Evolutionary conservation across 2,888 invertebrate genomes (phyloP), one percentile per base, ranked within the genome.

Genomic region (Laspeyria flexula): DNA sequence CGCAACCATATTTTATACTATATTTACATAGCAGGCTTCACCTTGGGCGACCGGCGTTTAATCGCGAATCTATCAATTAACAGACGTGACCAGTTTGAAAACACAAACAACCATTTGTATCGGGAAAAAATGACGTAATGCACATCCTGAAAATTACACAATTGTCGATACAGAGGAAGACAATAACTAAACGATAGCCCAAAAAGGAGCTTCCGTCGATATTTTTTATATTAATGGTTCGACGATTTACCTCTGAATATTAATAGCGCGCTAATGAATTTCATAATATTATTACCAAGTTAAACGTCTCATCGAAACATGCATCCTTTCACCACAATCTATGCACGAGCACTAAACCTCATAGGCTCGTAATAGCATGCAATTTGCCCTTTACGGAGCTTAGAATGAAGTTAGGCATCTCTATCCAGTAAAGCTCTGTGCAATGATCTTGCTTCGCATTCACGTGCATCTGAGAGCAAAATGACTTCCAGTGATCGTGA

Each of bases 11-110:
- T 1, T 7, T 25, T 53, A 44, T 60, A 48, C 37, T 58, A 54
- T 70, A 77, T 79, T 77, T 73, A 65, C 77, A 80, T 80, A 76
- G 66, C 65, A 53, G 52, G 57, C 53, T 63, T 62, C 73, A 77
- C 79, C 80, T 79, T 78, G 74, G 64, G 60, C 66, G 60, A 65
- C 60, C 65, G 62, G 41, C 55, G 60, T 61, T 69, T 61, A 60
- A 64, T 62, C 59, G 63, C 55, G 41, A 66, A 62, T 48, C 50
- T 65, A 65, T 69, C 64, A 62, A 64, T 64, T 59, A 65, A 45
- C 51, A 70, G 58, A 65, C 65, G 60, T 64, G 61, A 63, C 45
- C 47, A 23, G 49, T 56, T 53, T 54, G 29, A 46, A 50, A 30
- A 35, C 13, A 35, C 18, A 35, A 12, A 34, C 16, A n/a, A 34